phyloP scores from a whole-genome alignment of 2,888 invertebrate genomes.

The Protophormia terraenovae region DNA sequence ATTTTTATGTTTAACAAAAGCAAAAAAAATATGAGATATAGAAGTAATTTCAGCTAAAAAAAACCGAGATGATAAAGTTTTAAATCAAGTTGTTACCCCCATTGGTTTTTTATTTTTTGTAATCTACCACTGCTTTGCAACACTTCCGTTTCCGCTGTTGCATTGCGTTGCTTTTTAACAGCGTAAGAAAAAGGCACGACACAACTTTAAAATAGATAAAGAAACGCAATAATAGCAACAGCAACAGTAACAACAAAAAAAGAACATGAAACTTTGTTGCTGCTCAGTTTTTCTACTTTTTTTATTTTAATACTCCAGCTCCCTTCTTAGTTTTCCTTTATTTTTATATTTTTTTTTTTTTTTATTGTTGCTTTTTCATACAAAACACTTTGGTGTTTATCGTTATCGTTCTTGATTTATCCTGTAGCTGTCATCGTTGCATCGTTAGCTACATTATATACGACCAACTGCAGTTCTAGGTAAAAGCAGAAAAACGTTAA shows the following conservation, averaged over 20 bases:
- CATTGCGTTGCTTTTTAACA: slow-evolving; percentile 62
- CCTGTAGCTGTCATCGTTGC: slow-evolving; percentile 72
- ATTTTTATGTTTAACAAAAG: slow-evolving; percentile 33
- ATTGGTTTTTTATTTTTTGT: slow-evolving; percentile 66
- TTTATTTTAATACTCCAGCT: too few species aligned
- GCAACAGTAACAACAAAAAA: slow-evolving; percentile 8
- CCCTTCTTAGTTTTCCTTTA: not conserved
- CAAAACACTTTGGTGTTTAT: slow-evolving; percentile 69
- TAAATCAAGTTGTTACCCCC: slow-evolving; percentile 67
- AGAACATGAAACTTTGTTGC: slow-evolving; percentile 54
- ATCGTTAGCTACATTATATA: slow-evolving; percentile 70
- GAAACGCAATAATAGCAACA: slow-evolving; percentile 36
- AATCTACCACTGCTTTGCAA: slow-evolving; percentile 66
- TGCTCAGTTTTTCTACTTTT: slow-evolving; percentile 53
- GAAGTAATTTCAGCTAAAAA: slow-evolving; percentile 46
- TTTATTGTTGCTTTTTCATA: slow-evolving; percentile 45
- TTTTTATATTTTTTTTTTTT: not conserved
- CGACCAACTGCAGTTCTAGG: slow-evolving; percentile 62
- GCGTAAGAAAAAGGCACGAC: slow-evolving; percentile 39
- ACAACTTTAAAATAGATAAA: slow-evolving; percentile 50
- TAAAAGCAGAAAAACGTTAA: slow-evolving; percentile 64
- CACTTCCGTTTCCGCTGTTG: slow-evolving; percentile 68
- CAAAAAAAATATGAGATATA: slow-evolving; percentile 43
- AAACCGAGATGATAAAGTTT: slow-evolving; percentile 59
- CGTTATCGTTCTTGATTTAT: slow-evolving; percentile 72